Conservation (phyloP, 2,113 vertebrate genomes). For the Archocentrus centrarchus region DNA sequence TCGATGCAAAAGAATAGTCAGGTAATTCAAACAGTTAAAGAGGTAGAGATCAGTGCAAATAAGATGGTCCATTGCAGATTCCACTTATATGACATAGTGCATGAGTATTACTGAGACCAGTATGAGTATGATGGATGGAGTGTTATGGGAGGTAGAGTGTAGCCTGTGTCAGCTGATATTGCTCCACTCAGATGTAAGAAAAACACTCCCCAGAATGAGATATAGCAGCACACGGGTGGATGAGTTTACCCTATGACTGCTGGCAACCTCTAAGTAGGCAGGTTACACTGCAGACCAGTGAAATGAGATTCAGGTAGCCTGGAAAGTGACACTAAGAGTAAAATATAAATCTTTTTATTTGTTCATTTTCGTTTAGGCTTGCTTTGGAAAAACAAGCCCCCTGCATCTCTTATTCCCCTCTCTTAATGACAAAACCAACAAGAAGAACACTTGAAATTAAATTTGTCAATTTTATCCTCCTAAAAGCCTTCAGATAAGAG, state of each 20-base stretch:
- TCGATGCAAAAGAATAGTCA: neutral
- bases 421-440: neutral
- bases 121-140: constrained; percentile 51
- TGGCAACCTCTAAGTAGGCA: constrained; percentile 6
- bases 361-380: neutral
- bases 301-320: neutral
- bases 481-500: neutral
- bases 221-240: constrained; percentile 40
- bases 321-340: constrained; percentile 8
- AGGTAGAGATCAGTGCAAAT: neutral
- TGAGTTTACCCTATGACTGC: constrained; percentile 47
- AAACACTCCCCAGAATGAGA: constrained; percentile 61
- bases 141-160: constrained; percentile 58
- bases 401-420: neutral
- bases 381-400: neutral
- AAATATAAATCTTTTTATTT: neutral
- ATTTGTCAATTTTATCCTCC: neutral
- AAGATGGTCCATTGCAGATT: constrained; percentile 37
- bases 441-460: neutral
- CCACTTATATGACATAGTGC: constrained; percentile 62
- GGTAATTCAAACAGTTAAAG: neutral
- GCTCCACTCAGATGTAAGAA: constrained; percentile 56
- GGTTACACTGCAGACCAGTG: constrained; percentile 29
- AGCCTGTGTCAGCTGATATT: constrained; percentile 64
- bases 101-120: constrained; percentile 53